Evolutionary conservation across 2,888 invertebrate genomes (phyloP), one percentile per base, ranked within the genome.

Genomic region (Smittia sp.): DNA sequence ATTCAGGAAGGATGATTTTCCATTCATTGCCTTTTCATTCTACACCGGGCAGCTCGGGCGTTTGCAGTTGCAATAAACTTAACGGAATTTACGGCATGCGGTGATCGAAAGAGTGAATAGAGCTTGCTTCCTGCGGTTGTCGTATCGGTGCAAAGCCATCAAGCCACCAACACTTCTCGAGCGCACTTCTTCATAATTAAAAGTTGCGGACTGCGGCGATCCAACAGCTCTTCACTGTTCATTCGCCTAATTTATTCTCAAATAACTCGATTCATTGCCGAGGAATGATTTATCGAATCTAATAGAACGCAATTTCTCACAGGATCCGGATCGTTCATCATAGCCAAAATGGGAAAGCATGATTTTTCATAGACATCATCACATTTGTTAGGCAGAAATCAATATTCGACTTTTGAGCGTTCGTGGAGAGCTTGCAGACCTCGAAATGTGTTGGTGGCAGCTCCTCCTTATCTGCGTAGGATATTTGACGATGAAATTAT

Each of bases 11-110:
- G 22, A 62, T 39, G 24, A 62, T 70, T 70, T 70, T 70, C 54
- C 54, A 70, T 70, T 70, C 54, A 70, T 39, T 72, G 62, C 62
- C 62, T 39, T 72, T 62, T 62, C 22, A 54, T 27, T 41, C 7
- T 24, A n/a, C 15, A n/a, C 15, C 25, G 15, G n/a, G 58, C 58
- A 46, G 22, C 58, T 9, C 20, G 38, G 38, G 58, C 22, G 38
- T 18, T 62, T 72, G 70, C 70, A 72, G 70, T 72, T 72, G 70
- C 70, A 72, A 58, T 58, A 72, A 72, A 58, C 32, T 69, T 38
- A 69, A 72, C 13, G 58, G 32, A 58, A 69, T 54, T 70, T 72
- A 72, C 54, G 32, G 32, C 24, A 22, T 58, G 38, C n/a, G 70
- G 70, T 38, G 52, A 62, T 32, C 52, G 25, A 70, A 22, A 20